Evolutionary conservation across 1,140 invertebrate species (phyloP).

Genomic region (Ostrea edulis): DNA sequence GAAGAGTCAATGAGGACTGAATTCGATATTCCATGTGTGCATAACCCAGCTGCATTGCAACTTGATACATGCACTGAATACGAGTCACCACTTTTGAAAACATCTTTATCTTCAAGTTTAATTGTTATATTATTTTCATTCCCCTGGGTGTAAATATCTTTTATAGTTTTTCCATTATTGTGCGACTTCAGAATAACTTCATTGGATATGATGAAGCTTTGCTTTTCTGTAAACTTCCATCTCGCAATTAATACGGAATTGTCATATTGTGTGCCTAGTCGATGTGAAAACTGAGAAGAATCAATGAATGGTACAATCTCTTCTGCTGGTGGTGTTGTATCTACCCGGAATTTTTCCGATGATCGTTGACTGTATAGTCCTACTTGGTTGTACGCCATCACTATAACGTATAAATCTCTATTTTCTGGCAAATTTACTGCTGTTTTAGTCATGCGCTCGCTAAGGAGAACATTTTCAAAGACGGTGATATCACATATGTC

Average conservation of each 20-base stretch:
- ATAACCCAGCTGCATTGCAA: conserved; percentile 49
- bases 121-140: conserved; percentile 16
- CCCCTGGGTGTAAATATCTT: neutral
- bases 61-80: conserved; percentile 37
- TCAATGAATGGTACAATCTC: neutral
- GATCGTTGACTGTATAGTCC: neutral
- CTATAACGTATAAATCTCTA: neutral
- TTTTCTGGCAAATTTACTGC: neutral
- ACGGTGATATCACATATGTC: neutral
- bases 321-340: neutral
- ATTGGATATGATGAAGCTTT: neutral
- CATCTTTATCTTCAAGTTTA: neutral
- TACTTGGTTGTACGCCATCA: neutral
- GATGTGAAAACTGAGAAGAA: neutral
- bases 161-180: neutral
- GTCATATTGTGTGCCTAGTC: neutral
- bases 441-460: neutral
- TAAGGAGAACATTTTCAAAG: conserved; percentile 14
- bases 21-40: neutral
- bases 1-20: conserved; percentile 44
- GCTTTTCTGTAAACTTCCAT: neutral
- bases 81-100: conserved; percentile 28
- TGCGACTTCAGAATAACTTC: neutral
- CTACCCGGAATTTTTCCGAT: neutral
- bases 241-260: neutral